Percentiles rank a stretch among this genome's conserved stretches.
Conservation (phyloP, 2,113 vertebrate genomes). For the Orycteropus afer region DNA sequence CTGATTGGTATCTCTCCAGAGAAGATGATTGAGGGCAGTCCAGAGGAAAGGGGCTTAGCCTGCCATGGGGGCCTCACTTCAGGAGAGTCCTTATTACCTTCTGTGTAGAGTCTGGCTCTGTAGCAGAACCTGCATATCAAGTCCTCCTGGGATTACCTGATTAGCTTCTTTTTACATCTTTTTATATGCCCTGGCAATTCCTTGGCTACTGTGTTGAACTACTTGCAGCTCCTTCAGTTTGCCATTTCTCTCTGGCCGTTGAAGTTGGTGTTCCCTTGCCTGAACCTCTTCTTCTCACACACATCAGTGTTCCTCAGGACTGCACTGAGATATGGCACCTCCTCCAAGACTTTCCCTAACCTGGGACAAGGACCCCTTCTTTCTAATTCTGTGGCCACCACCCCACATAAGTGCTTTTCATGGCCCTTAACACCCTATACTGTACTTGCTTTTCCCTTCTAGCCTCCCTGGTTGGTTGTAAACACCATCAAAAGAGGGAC, state of each 20-base stretch:
- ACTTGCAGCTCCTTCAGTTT: neutral
- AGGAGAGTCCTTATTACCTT: neutral
- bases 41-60: neutral
- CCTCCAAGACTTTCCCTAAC: neutral
- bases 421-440: rapidly evolving
- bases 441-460: neutral
- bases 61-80: neutral
- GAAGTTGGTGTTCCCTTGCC: neutral
- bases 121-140: neutral
- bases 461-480: neutral
- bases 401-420: neutral
- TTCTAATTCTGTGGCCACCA: neutral
- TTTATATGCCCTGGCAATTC: neutral
- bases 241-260: neutral
- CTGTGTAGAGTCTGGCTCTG: neutral
- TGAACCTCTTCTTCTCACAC: neutral
- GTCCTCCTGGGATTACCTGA: too few species aligned
- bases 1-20: neutral
- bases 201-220: rapidly evolving
- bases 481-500: neutral
- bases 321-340: neutral
- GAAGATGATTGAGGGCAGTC: neutral
- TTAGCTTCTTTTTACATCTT: neutral
- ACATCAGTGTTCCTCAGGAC: neutral
- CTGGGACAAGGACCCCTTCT: neutral